Percentiles rank a stretch among this genome's conserved stretches.
Conservation (phyloP, 2,797 vertebrate genomes). For the Clamator glandarius region DNA sequence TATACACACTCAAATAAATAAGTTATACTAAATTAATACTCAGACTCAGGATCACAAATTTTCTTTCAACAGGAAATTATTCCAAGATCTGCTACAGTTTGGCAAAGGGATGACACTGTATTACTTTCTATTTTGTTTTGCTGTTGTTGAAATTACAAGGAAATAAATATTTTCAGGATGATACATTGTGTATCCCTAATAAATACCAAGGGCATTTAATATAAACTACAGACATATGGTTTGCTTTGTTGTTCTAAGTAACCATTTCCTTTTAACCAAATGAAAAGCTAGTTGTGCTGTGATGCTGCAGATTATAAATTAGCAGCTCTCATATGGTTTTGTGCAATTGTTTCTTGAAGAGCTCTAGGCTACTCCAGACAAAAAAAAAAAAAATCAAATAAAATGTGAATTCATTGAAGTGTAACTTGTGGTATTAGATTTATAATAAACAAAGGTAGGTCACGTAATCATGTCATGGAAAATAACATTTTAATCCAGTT, state of each 20-base stretch:
- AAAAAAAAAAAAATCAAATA: conserved; percentile 75
- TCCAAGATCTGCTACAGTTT: neutral
- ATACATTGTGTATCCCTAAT: conserved; percentile 43
- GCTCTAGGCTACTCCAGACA: conserved; percentile 80
- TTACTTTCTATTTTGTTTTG: conserved; percentile 46
- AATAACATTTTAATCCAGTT: conserved; percentile 1
- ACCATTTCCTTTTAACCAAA: conserved; percentile 51
- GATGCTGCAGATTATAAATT: conserved; percentile 58
- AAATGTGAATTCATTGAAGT: conserved; percentile 85
- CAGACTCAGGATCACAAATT: neutral
- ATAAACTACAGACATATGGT: conserved; percentile 42
- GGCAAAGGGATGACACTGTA: neutral
- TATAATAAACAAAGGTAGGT: conserved; percentile 89
- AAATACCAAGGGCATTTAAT: conserved; percentile 56
- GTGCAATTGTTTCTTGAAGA: conserved; percentile 69
- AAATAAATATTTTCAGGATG: conserved; percentile 63
- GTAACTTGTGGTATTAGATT: conserved; percentile 83
- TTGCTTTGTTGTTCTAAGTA: conserved; percentile 40
- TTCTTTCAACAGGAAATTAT: neutral
- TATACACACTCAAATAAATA: neutral
- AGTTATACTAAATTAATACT: neutral
- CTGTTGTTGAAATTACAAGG: conserved; percentile 55
- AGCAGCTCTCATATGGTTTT: conserved; percentile 40
- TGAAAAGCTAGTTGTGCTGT: conserved; percentile 7
- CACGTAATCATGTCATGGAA: conserved; percentile 52